Percentiles rank a stretch among this genome's conserved stretches.
Evolutionary conservation across 2,797 vertebrate genomes (phyloP).

Genomic region (Dicrostonyx torquatus): DNA sequence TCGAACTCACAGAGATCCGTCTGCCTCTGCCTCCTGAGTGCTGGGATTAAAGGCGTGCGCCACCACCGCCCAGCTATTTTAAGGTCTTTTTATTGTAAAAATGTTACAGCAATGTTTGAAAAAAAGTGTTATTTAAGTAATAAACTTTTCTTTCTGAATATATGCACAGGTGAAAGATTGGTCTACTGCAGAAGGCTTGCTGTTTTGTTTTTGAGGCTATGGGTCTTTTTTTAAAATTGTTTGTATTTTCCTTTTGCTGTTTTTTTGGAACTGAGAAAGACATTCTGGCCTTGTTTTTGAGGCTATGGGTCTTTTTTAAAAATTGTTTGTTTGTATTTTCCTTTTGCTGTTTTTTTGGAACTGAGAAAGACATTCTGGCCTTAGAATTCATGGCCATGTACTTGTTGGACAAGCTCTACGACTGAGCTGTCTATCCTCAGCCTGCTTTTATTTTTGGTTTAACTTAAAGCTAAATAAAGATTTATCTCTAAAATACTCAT

Average conservation of each 20-base stretch:
- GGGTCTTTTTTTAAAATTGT: neutral
- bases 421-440: neutral
- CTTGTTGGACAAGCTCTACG: neutral
- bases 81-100: conserved; percentile 53
- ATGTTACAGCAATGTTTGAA: conserved; percentile 23
- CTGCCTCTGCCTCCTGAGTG: too few relatives aligned
- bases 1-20: too few relatives aligned
- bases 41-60: too few relatives aligned
- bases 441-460: neutral
- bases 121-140: neutral
- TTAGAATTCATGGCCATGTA: neutral
- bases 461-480: conserved; percentile 12
- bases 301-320: neutral
- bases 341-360: neutral
- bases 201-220: neutral
- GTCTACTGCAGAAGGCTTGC: neutral
- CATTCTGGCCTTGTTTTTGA: neutral
- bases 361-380: neutral
- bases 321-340: neutral
- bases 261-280: neutral
- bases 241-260: neutral
- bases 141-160: conserved; percentile 36
- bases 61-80: too few relatives aligned
- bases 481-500: conserved; percentile 1
- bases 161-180: conserved; percentile 16